These are phyloP conservation scores for Hydrotaea diabolus DNA, from an alignment of 2,888 invertebrate genomes.

Conservation along the genomic window DNA sequence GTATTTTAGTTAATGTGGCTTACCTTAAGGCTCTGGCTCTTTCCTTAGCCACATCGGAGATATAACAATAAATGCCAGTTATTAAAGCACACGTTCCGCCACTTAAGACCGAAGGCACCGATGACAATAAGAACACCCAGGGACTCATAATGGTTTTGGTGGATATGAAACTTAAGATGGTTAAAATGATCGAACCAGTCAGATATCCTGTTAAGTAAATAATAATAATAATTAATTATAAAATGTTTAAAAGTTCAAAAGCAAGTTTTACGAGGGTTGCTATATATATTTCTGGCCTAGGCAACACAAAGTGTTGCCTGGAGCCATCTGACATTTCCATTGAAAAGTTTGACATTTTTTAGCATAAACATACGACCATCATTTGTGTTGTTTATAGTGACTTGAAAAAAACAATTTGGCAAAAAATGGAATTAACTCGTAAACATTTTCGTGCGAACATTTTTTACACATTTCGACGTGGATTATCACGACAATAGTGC, in stretches of 20 bases:
- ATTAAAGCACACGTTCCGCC: constrained; percentile 85
- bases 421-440: too few species aligned
- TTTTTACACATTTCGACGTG: too few species aligned
- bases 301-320: too few species aligned
- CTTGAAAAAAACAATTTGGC: too few species aligned
- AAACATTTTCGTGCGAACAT: too few species aligned
- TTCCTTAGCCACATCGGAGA: constrained; percentile 85
- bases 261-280: too few species aligned
- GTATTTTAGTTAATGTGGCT: constrained; percentile 15
- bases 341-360: too few species aligned
- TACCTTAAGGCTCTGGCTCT: constrained; percentile 80
- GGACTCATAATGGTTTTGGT: constrained; percentile 74
- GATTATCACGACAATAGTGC: too few species aligned
- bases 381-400: too few species aligned
- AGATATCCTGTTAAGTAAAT: constrained; percentile 74
- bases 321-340: too few species aligned
- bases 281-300: too few species aligned
- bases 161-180: constrained; percentile 73
- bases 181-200: constrained; percentile 71
- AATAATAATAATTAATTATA: not conserved
- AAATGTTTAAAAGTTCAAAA: not conserved
- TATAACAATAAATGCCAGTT: constrained; percentile 85
- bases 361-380: too few species aligned
- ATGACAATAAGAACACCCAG: constrained; percentile 81
- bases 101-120: constrained; percentile 83